Base-by-base conservation (phyloP, 2,888 invertebrate species). In the Leucophora obtusa region DNA sequence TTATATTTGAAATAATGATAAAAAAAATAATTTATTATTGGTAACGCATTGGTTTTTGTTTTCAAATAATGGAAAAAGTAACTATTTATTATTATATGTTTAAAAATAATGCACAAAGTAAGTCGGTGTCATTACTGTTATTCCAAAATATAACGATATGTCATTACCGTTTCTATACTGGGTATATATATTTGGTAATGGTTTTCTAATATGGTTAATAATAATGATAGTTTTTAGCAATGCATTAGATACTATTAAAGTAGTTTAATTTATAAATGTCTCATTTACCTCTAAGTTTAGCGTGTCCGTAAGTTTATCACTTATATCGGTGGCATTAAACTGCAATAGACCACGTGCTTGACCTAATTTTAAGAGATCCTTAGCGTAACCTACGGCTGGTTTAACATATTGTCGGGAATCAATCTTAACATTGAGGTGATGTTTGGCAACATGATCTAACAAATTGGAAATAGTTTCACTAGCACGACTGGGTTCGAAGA, bases 261-360 rank as follows among this genome's bases (percentile, higher is more conserved):
- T n/a, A 47, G 43, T 47, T 47, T 47, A 5, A 11, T 38, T 11
- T 11, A 38, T 38, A 11, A 3, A 14, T 21, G 60, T 15, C 38
- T 9, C 15, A 68, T 85, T 84, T 85, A 90, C 91, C 90, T 96
- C 96, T 86, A 96, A 90, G 89, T 96, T 96, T 63, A 96, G 92
- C 1, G 95, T 94, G 87, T 96, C 95, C 0, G 95, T 95, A 79
- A 96, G 89, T 85, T 94, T 93, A 88, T 94, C 94, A 11, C 95
- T 95, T 9, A 96, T 90, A 73, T 94, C 94, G 85, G 93, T 92
- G 85, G 95, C 93, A 87, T 95, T 94, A 50, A 94, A 92, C 17
- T 93, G 92, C 86, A 94, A 90, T 62, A 93, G 91, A 10, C 95
- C 94, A 65, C 93, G 93, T 24, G 93, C 91, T 83, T 95, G 93